Evolutionary conservation across 2,888 invertebrate species (phyloP), one percentile per base, ranked within the genome.

Genomic region (Erebia palarica): DNA sequence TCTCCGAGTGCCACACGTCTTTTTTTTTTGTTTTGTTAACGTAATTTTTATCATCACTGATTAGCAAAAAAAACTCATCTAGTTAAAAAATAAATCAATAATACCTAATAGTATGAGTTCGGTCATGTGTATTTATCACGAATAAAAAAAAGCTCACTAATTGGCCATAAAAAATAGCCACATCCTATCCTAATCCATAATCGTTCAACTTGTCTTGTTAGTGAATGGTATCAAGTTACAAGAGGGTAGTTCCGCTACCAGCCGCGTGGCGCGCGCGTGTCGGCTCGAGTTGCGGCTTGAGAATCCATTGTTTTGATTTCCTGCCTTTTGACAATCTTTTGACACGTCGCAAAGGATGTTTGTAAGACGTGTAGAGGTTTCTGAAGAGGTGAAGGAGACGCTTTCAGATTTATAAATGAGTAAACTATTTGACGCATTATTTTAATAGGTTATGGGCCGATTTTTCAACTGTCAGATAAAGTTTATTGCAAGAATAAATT

Each of bases 221-320:
- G 55, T 58, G 65, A 68, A 55, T 18, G 68, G 75, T 75, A 68
- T 76, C 59, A 69, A 53, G 58, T 74, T 73, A 75, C 78, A 74
- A 85, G 87, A 72, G 82, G 77, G 75, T 81, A 83, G 86, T 86
- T 86, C 87, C 86, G 86, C 83, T 79, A 80, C 72, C 76, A 66
- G 87, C 81, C 87, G 82, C 87, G 87, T 86, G 87, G 83, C 86
- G 81, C 84, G 84, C 87, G 87, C 87, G 87, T 87, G 87, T 83
- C 85, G 78, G 42, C 7, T 65, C 69, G 16, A 70, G 69, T 59
- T 44, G 69, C 59, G 42, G 59, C 60, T 70, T 57, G 36, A 69
- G 10, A 21, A 36, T 51, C 65, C 71, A 77, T 83, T 83, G 81
- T 84, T 78, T 78, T 74, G 64, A 69, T 73, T 75, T 79, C 79